These are phyloP conservation scores for Gadus macrocephalus DNA, from an alignment of 2,113 vertebrate genomes.

Conservation along the genomic window DNA sequence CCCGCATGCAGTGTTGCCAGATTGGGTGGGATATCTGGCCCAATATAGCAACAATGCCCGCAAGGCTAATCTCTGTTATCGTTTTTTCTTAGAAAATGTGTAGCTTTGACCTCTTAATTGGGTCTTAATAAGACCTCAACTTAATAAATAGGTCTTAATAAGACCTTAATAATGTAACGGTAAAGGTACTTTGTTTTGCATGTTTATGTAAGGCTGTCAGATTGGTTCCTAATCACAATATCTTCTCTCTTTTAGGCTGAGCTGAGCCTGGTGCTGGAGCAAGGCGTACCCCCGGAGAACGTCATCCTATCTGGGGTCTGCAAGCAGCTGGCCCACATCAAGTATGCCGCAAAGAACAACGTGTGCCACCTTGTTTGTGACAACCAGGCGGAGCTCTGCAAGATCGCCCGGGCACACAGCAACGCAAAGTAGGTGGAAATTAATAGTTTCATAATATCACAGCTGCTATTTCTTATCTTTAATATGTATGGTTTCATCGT, in stretches of 20 bases:
- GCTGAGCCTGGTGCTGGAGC: constrained; percentile 84
- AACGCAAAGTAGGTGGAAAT: constrained; percentile 82
- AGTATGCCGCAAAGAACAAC: constrained; percentile 88
- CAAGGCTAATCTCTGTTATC: too few species aligned
- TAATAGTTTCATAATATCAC: background rate
- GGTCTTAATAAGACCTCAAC: too few species aligned
- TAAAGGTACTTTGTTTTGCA: background rate
- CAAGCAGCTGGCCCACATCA: constrained; percentile 94
- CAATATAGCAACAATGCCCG: too few species aligned
- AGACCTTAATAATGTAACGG: too few species aligned
- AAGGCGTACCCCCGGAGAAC: constrained; percentile 87
- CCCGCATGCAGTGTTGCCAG: too few species aligned
- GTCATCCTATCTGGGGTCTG: constrained; percentile 91
- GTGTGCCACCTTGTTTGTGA: constrained; percentile 90
- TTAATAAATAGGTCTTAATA: too few species aligned
- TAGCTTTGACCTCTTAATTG: too few species aligned
- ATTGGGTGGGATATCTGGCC: too few species aligned
- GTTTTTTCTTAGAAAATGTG: too few species aligned
- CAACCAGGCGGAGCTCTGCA: constrained; percentile 87
- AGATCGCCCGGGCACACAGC: constrained; percentile 89
- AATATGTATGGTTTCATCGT: too few species aligned
- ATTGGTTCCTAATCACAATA: background rate
- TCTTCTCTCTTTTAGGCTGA: constrained; percentile 74
- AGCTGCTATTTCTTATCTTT: too few species aligned
- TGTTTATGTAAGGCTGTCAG: constrained; percentile 15